Base-by-base conservation (phyloP, 2,888 invertebrate species). In the Drosophila tripunctata region DNA sequence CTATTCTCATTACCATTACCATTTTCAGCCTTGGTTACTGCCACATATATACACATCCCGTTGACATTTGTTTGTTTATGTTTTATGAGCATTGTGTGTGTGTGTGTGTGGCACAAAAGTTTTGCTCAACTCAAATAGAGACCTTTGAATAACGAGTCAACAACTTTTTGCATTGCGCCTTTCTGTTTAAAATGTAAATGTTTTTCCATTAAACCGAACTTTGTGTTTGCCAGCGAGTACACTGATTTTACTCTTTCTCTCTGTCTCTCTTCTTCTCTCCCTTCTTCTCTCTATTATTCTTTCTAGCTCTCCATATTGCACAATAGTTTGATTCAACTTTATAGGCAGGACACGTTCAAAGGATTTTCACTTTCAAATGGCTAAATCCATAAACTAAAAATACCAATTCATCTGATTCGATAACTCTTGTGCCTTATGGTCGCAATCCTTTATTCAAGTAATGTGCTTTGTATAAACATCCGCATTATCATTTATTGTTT, bases 61-160 rank as follows among this genome's bases (percentile, higher is more conserved):
- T 77, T 80, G 81, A 67, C 75, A 63, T 74, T 78, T 66, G 85
- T 70, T 87, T 80, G 87, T 84, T 80, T 87, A 84, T 87, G 82
- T 84, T 80, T 78, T 84, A 64, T 66, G 71, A 87, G 67, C 60
- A 70, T 84, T 80, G 82, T 87, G 24, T 79, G 67, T 51, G 27
- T 67, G 81, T 80, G 82, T 87, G 24, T 79, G 67, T 51, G 27
- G 27, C 78, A 36, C 75, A 51, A n/a, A 81, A 87, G 70, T 78
- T 80, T 87, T 22, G 36, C 55, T 45, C 38, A 67, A 56, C 63
- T 66, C 68, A 61, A 57, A 76, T 55, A 63, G 60, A 43, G 40
- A 65, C 61, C 54, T 70, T 72, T 65, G 55, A 51, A 58, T 60
- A 45, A 58, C 48, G 57, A 52, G 55, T 48, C 50, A 50, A 43